Base-by-base conservation (phyloP, 2,888 invertebrate genomes). In the Meandrusa payeni region DNA sequence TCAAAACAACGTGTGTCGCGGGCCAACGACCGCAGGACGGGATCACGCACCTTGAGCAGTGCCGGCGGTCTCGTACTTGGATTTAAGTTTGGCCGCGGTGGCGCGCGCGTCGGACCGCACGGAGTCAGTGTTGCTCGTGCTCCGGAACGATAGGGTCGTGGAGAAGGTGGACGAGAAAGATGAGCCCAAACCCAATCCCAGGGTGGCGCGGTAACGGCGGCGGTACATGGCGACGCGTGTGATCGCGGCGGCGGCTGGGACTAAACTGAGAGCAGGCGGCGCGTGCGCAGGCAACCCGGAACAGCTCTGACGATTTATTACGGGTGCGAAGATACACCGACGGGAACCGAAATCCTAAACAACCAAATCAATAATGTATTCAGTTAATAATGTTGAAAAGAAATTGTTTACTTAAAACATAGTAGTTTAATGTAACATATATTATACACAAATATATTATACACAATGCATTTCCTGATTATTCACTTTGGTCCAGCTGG, bases 11-110 rank as follows among this genome's bases (percentile, higher is more conserved):
- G 3, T 13, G 9, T 22, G 22, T 38, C 6, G 7, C 5, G 12
- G 31, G 28, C 9, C 24, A 43, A 46, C 40, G 31, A 46, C 24
- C 31, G 17, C 9, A 33, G 1, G 10, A 52, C 47, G 50, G 46
- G 52, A 55, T 23, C 46, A 69, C 85, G 59, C 65, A 87, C 86
- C 87, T 86, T 86, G 86, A 41, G 87, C 83, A 32, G 85, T 86
- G 47, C 86, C 86, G 54, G 85, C 78, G 54, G 63, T 87, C 58
- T 86, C 86, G 59, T 87, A 86, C 71, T 86, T 86, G 43, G 86
- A 71, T 61, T 87, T 86, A 51, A 86, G 70, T 51, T 86, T 87
- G 33, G 87, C 87, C n/a, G 86, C 86, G 1, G 85, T 86, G 43
- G 87, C 86, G 12, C 76, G 71, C 33, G 87, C 87, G 48, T 87